Conservation (phyloP, 2,888 invertebrate species). For the Sarcophaga rosellei region DNA sequence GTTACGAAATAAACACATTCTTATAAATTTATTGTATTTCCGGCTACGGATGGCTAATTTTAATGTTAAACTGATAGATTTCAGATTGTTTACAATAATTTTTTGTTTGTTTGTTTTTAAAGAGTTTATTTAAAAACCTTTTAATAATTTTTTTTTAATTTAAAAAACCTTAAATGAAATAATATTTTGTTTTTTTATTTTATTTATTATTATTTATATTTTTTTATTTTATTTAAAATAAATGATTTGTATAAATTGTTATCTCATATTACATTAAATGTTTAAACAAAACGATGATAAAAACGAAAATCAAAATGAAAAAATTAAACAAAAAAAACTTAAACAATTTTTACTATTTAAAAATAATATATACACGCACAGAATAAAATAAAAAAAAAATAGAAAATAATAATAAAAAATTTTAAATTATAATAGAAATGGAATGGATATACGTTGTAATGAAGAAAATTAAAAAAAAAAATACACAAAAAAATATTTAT, state of each 20-base stretch:
- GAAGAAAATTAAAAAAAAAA: slow-evolving; percentile 27
- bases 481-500: slow-evolving; percentile 37
- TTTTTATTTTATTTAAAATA: slow-evolving; percentile 41
- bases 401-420: slow-evolving; percentile 65
- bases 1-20: too few relatives aligned
- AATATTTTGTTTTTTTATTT: slow-evolving; percentile 37
- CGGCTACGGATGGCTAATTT: too few relatives aligned
- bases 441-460: background rate
- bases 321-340: slow-evolving; percentile 38
- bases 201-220: slow-evolving; percentile 37
- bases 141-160: too few relatives aligned
- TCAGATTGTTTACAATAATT: too few relatives aligned
- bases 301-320: slow-evolving; percentile 31
- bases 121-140: too few relatives aligned
- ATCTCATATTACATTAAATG: slow-evolving; percentile 24
- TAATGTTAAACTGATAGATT: too few relatives aligned
- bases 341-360: slow-evolving; percentile 76
- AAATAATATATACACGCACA: slow-evolving; percentile 78
- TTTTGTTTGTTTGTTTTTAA: too few relatives aligned
- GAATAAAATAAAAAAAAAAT: slow-evolving; percentile 47
- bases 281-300: slow-evolving; percentile 54
- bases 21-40: too few relatives aligned
- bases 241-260: slow-evolving; percentile 51
- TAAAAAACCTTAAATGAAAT: background rate
- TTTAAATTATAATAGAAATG: background rate